Conservation (phyloP, 2,113 vertebrate species). For the Nematolebias whitei region DNA sequence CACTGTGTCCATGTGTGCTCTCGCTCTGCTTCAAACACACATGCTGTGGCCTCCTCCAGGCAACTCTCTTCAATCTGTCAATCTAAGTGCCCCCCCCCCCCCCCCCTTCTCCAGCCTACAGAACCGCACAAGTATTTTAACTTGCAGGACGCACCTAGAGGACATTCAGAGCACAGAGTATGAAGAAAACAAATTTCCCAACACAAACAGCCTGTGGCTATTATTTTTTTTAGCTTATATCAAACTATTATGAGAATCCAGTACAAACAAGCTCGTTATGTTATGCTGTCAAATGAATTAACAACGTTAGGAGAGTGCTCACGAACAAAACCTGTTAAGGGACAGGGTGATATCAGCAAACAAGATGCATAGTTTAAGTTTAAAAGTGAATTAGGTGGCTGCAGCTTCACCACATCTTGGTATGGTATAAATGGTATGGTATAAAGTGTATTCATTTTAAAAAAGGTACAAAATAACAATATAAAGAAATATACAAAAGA, state of each 20-base stretch:
- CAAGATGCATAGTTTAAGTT: background rate
- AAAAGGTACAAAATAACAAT: too few species aligned
- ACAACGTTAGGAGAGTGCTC: slow-evolving; percentile 18
- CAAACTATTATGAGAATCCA: slow-evolving; percentile 34
- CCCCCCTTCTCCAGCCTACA: slow-evolving; percentile 14
- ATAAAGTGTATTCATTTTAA: too few species aligned
- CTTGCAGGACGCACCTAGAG: slow-evolving; percentile 31
- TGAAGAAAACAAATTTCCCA: slow-evolving; percentile 36
- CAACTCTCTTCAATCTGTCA: slow-evolving; percentile 51
- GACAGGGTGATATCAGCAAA: slow-evolving; percentile 13
- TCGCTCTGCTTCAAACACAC: slow-evolving; percentile 18
- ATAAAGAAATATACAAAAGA: too few species aligned
- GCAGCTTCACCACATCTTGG: too few species aligned
- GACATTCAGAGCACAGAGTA: slow-evolving; percentile 17
- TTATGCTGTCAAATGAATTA: slow-evolving; percentile 41
- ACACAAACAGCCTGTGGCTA: slow-evolving; percentile 58
- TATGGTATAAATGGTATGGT: too few species aligned
- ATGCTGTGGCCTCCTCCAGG: slow-evolving; percentile 47
- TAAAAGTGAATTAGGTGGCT: too few species aligned
- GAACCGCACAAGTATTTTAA: slow-evolving; percentile 30
- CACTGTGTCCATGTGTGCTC: background rate
- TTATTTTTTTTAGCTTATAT: slow-evolving; percentile 41
- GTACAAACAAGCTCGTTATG: slow-evolving; percentile 43
- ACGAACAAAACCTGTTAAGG: slow-evolving; percentile 1
- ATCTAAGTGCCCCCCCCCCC: slow-evolving; percentile 30